phyloP scores from a whole-genome alignment of 2,888 invertebrate species.

The Drosophila mimetica region DNA sequence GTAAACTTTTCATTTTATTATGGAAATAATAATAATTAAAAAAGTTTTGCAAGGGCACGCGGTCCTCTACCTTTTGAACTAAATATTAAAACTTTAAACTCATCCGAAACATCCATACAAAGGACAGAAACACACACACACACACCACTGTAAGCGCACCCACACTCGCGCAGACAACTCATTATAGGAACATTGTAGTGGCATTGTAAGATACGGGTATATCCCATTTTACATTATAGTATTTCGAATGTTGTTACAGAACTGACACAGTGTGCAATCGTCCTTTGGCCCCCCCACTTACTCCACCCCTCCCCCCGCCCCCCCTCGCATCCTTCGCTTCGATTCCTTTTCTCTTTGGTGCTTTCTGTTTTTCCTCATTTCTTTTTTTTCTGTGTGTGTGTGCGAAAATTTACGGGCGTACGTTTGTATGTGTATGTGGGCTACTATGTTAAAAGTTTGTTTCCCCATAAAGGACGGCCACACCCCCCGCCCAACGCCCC shows the following conservation, averaged over 20 bases:
- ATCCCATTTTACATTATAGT: slow-evolving; percentile 25
- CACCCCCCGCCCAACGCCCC: slow-evolving; percentile 40
- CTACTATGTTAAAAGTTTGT: slow-evolving; percentile 75
- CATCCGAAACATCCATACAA: too few relatives aligned
- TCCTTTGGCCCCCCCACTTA: slow-evolving; percentile 29
- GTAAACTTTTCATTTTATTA: too few relatives aligned
- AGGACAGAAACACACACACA: too few relatives aligned
- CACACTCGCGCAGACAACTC: slow-evolving; percentile 23
- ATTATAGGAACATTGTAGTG: slow-evolving; percentile 44
- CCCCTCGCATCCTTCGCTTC: slow-evolving; percentile 16
- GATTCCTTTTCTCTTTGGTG: slow-evolving; percentile 52
- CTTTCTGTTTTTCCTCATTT: slow-evolving; percentile 56
- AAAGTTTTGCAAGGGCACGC: too few relatives aligned
- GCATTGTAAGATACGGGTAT: slow-evolving; percentile 35
- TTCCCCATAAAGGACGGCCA: slow-evolving; percentile 36
- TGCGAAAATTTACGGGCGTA: slow-evolving; percentile 30
- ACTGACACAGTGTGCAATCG: slow-evolving; percentile 61
- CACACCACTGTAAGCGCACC: slow-evolving; percentile 18
- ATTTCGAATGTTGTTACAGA: slow-evolving; percentile 38
- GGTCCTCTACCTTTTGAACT: too few relatives aligned
- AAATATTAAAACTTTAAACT: too few relatives aligned
- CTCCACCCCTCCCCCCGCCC: neutral
- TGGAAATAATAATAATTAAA: too few relatives aligned
- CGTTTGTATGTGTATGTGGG: slow-evolving; percentile 61
- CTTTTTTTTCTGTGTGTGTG: slow-evolving; percentile 31